Evolutionary conservation across 2,888 invertebrate genomes (phyloP), one percentile per base, ranked within the genome.

Genomic region (Gasteruption jaculator): DNA sequence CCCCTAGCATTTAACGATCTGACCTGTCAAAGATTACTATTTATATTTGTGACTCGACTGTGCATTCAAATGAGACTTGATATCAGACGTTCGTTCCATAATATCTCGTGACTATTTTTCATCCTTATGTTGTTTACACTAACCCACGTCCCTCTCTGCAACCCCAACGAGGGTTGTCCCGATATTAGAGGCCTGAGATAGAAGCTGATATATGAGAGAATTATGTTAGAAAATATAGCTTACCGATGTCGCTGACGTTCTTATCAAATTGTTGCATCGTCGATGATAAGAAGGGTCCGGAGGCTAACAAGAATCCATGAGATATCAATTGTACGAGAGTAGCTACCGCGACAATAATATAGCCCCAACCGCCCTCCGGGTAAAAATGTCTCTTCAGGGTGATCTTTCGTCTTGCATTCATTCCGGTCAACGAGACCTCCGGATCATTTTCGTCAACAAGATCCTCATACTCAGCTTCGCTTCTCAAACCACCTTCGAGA

Each of bases 321-420:
- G 83, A 80, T 26, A 90, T 73, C 18, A 85, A 72, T 64, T 89
- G 85, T 31, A 82, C 83, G 21, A 85, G 68, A 20, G 86, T 77
- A 8, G 83, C 84, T 24, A 83, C 83, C 18, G 76, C 74, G 5
- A 85, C 78, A 39, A 90, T 81, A 43, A 85, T 81, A 84, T 86
- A 89, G 16, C 90, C 91, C 88, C 89, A 90, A 2, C 87, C 87
- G 5, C 88, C 88, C 72, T 89, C 90, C 16, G 88, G 88, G 71
- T 88, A 89, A 72, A 89, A 88, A 65, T 89, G 86, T 38, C 66
- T 60, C 38, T 54, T 61, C 3, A 65, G 52, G 8, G 61, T 64
- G 35, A 65, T 49, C 40, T 50, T 65, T 38, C 58, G 64, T 11
- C 63, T 52, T 15, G 64, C 64, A 45, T 64, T 65, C 29, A 50